Evolutionary conservation across 2,113 vertebrate species (phyloP).

Genomic region (Gymnarchus niloticus): DNA sequence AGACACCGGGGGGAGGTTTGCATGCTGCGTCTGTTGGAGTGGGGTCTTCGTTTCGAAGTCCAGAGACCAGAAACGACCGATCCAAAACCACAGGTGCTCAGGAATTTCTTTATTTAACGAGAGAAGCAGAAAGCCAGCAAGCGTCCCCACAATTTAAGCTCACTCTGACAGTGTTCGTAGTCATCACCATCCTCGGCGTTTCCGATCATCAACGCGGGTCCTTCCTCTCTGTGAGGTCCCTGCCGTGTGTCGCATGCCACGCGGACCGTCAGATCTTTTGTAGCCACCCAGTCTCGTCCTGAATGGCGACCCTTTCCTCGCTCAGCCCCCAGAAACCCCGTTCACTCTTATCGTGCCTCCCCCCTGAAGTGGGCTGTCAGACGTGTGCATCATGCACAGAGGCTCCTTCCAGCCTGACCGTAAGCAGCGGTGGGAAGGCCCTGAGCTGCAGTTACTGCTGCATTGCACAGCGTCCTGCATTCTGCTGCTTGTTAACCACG

Average conservation of each 20-base stretch:
- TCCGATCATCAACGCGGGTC: background rate
- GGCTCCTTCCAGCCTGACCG: no score
- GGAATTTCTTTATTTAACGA: background rate
- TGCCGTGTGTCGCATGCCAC: background rate
- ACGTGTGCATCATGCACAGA: no score
- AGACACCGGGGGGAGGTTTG: constrained; percentile 36
- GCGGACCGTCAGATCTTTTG: background rate
- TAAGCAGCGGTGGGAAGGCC: background rate
- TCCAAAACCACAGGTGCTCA: background rate
- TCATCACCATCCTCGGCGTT: background rate
- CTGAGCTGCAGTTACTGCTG: background rate
- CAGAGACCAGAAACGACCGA: background rate
- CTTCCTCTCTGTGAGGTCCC: background rate
- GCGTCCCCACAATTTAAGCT: background rate
- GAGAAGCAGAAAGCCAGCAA: background rate
- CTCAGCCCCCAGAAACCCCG: no score
- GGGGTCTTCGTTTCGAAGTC: background rate
- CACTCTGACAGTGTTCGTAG: background rate
- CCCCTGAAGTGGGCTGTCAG: background rate
- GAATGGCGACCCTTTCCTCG: no score
- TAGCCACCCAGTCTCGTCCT: no score
- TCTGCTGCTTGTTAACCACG: background rate
- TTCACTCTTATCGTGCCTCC: no score
- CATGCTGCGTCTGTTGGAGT: constrained; percentile 20
- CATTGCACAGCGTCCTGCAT: no score